Evolutionary conservation across 2,797 vertebrate genomes (phyloP).

Genomic region (Etheostoma nigrum): DNA sequence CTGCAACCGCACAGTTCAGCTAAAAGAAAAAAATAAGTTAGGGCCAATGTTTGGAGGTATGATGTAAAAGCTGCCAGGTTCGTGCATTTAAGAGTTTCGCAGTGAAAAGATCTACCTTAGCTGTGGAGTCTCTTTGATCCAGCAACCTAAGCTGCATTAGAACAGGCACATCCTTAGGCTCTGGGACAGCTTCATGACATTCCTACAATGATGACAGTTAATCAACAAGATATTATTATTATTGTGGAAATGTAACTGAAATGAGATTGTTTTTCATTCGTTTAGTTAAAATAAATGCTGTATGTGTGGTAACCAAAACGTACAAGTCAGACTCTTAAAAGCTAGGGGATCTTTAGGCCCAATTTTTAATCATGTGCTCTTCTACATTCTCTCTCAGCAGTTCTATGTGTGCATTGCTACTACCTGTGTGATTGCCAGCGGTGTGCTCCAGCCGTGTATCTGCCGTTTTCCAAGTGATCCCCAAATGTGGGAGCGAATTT

Average conservation of each 20-base stretch:
- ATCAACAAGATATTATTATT: neutral
- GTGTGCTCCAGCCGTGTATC: conserved; percentile 88
- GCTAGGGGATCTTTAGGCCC: neutral
- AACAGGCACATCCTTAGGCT: conserved; percentile 86
- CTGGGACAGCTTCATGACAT: conserved; percentile 69
- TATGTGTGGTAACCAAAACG: neutral
- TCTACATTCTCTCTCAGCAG: neutral
- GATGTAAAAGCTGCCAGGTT: neutral
- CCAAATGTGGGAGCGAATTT: conserved; percentile 89
- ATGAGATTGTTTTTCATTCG: neutral
- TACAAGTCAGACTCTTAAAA: neutral
- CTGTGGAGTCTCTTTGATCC: conserved; percentile 88
- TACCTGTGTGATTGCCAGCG: conserved; percentile 80
- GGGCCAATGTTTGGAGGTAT: neutral
- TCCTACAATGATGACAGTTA: conserved; percentile 66
- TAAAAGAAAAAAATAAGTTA: conserved; percentile 50
- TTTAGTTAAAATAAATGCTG: neutral
- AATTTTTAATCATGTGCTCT: neutral
- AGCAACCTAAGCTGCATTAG: conserved; percentile 86
- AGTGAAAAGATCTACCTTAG: conserved; percentile 78
- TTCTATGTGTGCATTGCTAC: conserved; percentile 8
- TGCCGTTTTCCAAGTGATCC: conserved; percentile 85
- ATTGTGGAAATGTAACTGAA: neutral
- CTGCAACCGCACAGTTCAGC: conserved; percentile 85
- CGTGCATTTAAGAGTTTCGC: neutral